A percentile compares a stretch with the other conserved stretches of the same genome.
Conservation (phyloP, 2,113 vertebrate genomes). For the Monarcha castaneiventris region DNA sequence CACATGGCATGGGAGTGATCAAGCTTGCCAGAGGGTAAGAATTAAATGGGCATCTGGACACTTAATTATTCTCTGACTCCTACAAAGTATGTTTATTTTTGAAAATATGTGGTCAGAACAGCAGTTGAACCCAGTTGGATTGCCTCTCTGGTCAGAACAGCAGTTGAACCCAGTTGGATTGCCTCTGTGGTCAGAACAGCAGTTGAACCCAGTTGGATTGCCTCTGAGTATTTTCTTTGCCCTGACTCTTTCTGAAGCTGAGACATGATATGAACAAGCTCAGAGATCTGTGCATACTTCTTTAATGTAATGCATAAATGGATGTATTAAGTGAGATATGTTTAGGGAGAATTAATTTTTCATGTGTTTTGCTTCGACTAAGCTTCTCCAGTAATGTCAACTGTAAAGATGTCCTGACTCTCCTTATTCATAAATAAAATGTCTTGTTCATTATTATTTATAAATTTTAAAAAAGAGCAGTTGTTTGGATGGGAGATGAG, state of each 20-base stretch:
- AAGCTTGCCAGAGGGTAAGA: not conserved
- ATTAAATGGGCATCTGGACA: not conserved
- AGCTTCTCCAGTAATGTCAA: not conserved
- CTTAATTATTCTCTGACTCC: not conserved
- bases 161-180: not conserved
- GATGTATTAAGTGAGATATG: not conserved
- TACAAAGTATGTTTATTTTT: not conserved
- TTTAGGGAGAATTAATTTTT: constrained; percentile 10
- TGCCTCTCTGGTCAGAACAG: not conserved
- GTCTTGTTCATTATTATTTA: not conserved
- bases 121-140: not conserved
- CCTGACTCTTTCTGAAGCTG: not conserved
- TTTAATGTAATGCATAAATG: not conserved
- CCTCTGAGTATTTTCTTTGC: not conserved
- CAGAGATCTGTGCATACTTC: not conserved
- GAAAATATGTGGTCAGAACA: not conserved
- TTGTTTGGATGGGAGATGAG: not conserved
- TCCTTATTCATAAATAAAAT: not conserved
- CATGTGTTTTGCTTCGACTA: not conserved
- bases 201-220: not conserved
- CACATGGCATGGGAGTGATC: not conserved
- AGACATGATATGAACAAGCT: not conserved
- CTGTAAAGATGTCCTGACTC: not conserved
- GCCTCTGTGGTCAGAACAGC: not conserved
- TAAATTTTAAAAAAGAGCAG: not conserved